Conservation (phyloP, 2,113 vertebrate genomes). For the Fregata magnificens region DNA sequence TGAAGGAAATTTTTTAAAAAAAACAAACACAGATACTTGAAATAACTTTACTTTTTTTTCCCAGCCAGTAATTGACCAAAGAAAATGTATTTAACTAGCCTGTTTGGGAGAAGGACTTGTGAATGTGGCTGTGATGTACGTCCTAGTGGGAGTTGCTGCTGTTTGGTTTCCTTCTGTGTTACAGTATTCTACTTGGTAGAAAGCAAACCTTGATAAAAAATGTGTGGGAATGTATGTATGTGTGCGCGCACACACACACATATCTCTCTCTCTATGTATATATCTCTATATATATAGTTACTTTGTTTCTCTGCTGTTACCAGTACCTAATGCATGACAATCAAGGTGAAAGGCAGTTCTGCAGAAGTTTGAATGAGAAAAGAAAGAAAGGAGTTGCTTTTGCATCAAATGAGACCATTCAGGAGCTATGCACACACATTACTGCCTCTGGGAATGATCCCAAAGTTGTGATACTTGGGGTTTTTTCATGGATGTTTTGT, state of each 20-base stretch:
- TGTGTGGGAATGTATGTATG: rapidly evolving
- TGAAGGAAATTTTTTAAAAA: background rate
- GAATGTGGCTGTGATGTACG: background rate
- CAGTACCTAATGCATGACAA: background rate
- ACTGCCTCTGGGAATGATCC: background rate
- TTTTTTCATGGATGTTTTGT: background rate
- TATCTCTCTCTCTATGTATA: too few relatives aligned
- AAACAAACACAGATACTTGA: background rate
- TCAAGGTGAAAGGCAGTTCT: background rate
- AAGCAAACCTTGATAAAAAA: background rate
- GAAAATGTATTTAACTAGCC: background rate
- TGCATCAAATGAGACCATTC: background rate
- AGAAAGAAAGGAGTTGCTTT: background rate
- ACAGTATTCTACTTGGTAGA: too few relatives aligned
- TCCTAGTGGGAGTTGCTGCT: background rate
- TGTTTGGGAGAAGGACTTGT: background rate
- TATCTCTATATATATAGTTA: too few relatives aligned
- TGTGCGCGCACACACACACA: rapidly evolving
- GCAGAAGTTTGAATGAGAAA: background rate
- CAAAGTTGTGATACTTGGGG: background rate
- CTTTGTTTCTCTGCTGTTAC: background rate
- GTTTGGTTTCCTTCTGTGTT: background rate
- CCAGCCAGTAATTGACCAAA: background rate
- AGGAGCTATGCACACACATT: background rate
- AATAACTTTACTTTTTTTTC: background rate